A percentile compares a stretch with the other conserved stretches of the same genome.
Evolutionary conservation across 2,888 invertebrate genomes (phyloP).

Genomic region (Sinhomidia bicolor): DNA sequence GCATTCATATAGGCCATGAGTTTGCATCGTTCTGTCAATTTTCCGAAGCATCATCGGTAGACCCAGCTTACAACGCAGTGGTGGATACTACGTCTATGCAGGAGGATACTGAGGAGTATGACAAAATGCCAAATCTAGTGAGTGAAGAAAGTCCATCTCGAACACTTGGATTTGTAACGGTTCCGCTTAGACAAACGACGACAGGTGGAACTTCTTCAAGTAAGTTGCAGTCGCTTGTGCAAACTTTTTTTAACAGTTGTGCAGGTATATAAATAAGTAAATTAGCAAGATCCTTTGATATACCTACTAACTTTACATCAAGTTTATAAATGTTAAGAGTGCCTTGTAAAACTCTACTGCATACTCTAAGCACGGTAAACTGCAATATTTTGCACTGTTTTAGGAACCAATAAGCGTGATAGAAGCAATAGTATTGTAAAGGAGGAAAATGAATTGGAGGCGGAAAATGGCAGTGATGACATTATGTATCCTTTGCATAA

Average conservation of each 20-base stretch:
- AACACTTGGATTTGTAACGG: conserved; percentile 60
- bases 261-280: neutral
- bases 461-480: conserved; percentile 53
- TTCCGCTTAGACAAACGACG: conserved; percentile 54
- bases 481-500: conserved; percentile 63
- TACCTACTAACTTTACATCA: too few relatives aligned
- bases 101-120: conserved; percentile 60
- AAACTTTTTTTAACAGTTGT: neutral
- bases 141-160: conserved; percentile 65
- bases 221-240: neutral
- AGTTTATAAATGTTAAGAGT: too few relatives aligned
- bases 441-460: conserved; percentile 29
- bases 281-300: too few relatives aligned
- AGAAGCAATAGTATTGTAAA: conserved; percentile 7
- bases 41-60: conserved; percentile 24
- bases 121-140: conserved; percentile 66
- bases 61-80: neutral
- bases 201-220: neutral
- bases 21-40: conserved; percentile 52
- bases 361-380: too few relatives aligned
- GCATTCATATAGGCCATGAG: conserved; percentile 29
- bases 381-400: neutral
- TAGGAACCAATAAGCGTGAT: neutral
- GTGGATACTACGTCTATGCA: conserved; percentile 43
- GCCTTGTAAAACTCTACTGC: too few relatives aligned